Evolutionary conservation across 1,140 invertebrate species (phyloP), one percentile per base, ranked within the genome.

Genomic region (Eueides isabella): DNA sequence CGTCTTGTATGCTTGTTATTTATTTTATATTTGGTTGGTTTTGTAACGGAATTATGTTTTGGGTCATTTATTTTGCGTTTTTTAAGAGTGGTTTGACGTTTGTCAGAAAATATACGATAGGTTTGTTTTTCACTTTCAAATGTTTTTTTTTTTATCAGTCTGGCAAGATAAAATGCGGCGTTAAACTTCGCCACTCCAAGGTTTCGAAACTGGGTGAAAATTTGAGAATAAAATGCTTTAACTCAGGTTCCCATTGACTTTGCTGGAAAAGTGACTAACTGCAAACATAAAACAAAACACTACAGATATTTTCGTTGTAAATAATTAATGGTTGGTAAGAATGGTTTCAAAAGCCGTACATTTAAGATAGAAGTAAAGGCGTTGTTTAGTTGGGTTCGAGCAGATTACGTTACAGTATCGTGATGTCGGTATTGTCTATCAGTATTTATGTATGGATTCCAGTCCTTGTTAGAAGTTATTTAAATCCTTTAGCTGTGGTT

Each of bases 321-420:
- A 38, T 16, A 38, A 16, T 38, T 38, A 38, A 38, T 16, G 12
- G 35, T 38, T 12, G 16, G 35, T 14, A 44, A 14, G 41, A 55
- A 55, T 55, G 5, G 19, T 55, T 23, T 23, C 44, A 55, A 55
- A 55, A 55, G 19, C 19, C n/a, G 16, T 30, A 61, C 28, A 62
- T 70, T 70, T 55, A 55, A 23, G 31, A 62, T 35, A 70, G 55
- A 28, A 69, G 67, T 16, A 7, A 55, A 62, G 61, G 68, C 68
- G 68, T 19, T 48, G 19, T 55, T 23, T 2, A 55, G 44, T 26
- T 61, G 48, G 5, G 31, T 65, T 16, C 67, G 38, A 80, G 75
- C 63, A 71, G 79, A 84, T 85, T 80, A 83, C 78, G 72, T 86
- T 83, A 82, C 79, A 66, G 38, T 48, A 61, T 71, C 30, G 71